Evolutionary conservation across 2,797 vertebrate genomes (phyloP).

Genomic region (Schizopygopsis malacanthus): DNA sequence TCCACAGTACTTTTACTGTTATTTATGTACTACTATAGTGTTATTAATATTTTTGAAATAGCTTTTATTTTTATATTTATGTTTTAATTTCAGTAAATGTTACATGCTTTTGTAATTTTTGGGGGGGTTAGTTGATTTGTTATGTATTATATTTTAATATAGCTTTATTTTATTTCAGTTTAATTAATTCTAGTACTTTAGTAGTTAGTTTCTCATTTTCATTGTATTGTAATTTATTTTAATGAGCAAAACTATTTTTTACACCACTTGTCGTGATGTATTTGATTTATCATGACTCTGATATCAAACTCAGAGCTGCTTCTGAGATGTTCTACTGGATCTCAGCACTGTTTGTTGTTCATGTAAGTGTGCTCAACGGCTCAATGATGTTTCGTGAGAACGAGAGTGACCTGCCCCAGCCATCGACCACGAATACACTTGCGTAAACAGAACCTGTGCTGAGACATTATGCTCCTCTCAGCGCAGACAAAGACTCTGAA

Average conservation of each 20-base stretch:
- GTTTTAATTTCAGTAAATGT: too few species aligned
- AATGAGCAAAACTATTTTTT: neutral
- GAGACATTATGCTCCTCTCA: slow-evolving; percentile 49
- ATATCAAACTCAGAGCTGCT: neutral
- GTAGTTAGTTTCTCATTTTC: neutral
- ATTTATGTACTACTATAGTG: neutral
- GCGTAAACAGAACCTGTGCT: slow-evolving; percentile 56
- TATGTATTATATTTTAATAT: too few species aligned
- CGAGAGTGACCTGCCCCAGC: slow-evolving; percentile 38
- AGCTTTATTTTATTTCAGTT: too few species aligned
- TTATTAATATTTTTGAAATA: neutral
- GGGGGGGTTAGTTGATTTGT: too few species aligned
- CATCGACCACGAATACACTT: slow-evolving; percentile 51
- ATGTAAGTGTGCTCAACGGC: slow-evolving; percentile 6
- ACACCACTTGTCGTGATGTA: neutral
- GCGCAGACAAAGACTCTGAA: slow-evolving; percentile 25
- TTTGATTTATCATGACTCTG: neutral
- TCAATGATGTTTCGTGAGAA: slow-evolving; percentile 32
- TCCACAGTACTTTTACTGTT: neutral
- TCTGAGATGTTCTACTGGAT: neutral
- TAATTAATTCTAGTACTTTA: too few species aligned
- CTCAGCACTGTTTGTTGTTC: neutral
- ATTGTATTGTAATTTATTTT: neutral
- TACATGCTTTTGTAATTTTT: too few species aligned
- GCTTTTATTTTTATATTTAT: neutral